phyloP scores from a whole-genome alignment of 1,140 invertebrate species.

The Eurosta solidaginis region DNA sequence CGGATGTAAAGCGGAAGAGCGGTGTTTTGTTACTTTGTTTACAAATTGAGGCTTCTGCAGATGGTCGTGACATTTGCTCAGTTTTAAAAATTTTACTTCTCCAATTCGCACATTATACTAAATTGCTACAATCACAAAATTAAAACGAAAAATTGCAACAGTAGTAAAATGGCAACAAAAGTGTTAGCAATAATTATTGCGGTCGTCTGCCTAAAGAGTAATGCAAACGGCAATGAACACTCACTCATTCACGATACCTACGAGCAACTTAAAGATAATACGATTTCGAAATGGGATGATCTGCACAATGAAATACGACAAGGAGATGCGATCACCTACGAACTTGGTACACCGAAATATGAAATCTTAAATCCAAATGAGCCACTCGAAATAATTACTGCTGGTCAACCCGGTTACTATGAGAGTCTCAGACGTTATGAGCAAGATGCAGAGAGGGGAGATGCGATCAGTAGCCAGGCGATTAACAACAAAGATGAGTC shows the following conservation, averaged over 20 bases:
- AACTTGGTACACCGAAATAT: constrained; percentile 50
- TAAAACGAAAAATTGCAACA: not conserved
- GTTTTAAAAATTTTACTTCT: no score
- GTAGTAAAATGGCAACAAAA: not conserved
- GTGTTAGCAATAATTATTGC: not conserved
- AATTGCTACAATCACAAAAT: no score
- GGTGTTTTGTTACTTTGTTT: no score
- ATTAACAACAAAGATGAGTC: not conserved
- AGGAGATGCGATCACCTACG: constrained; percentile 49
- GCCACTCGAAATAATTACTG: constrained; percentile 49
- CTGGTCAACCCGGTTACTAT: constrained; percentile 50
- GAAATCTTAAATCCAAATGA: constrained; percentile 52
- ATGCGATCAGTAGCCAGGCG: not conserved
- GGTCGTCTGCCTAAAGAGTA: not conserved
- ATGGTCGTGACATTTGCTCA: no score
- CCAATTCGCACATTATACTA: no score
- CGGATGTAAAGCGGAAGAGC: no score
- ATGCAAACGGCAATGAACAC: not conserved
- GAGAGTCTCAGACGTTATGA: not conserved
- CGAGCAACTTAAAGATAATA: not conserved
- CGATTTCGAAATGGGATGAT: constrained; percentile 9
- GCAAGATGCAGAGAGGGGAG: no score
- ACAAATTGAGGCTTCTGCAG: no score
- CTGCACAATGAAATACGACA: constrained; percentile 49
- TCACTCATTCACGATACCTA: not conserved